Percentiles rank a stretch among this genome's conserved stretches.
Conservation (phyloP, 2,113 vertebrate genomes). For the Bujurquina vittata region DNA sequence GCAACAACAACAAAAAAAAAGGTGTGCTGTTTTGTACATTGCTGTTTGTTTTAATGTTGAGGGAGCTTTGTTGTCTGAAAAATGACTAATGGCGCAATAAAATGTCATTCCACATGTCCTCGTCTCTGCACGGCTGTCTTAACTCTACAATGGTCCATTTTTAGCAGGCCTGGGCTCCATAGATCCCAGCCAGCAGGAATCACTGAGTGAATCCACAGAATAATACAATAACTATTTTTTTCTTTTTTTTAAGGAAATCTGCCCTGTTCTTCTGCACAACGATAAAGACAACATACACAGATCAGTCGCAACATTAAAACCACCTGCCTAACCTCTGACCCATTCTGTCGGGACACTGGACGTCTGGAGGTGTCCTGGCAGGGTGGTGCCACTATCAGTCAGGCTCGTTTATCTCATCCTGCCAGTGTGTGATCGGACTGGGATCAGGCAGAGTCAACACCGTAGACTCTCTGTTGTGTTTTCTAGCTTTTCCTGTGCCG, state of each 20-base stretch:
- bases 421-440: background rate
- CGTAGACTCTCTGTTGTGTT: background rate
- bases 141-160: background rate
- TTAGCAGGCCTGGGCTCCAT: background rate
- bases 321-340: background rate
- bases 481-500: background rate
- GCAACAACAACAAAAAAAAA: conserved; percentile 68
- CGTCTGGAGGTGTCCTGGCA: background rate
- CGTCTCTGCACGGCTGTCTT: conserved; percentile 65
- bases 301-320: background rate
- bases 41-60: conserved; percentile 80
- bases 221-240: background rate
- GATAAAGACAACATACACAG: background rate
- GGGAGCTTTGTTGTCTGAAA: conserved; percentile 83
- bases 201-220: background rate
- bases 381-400: background rate
- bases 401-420: background rate
- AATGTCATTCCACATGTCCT: conserved; percentile 78
- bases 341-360: background rate
- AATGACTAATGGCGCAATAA: conserved; percentile 85
- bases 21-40: conserved; percentile 83
- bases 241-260: background rate
- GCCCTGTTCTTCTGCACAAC: background rate
- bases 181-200: background rate
- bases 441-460: background rate